Base-by-base conservation (phyloP, 2,797 vertebrate species). In the Lacerta agilis region DNA sequence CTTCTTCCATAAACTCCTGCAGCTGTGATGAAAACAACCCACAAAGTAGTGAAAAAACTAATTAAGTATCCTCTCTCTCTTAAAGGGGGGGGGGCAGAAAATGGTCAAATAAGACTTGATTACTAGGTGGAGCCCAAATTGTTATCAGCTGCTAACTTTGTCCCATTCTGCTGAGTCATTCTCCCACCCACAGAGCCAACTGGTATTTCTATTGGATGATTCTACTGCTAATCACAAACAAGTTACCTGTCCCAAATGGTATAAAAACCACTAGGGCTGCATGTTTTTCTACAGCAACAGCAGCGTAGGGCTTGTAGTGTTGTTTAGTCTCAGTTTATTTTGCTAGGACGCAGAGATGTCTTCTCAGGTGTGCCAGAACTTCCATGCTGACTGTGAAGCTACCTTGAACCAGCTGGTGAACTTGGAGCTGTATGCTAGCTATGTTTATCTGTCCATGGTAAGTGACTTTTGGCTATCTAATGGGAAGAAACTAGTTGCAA, bases 361-460 rank as follows among this genome's bases (percentile, higher is more conserved):
- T 76, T 76, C 38, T 25, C 23, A 41, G 73, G 38, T 41, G 73
- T 25, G 23, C 36, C 23, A 43, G 38, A 76, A 76, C 38, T 41
- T 76, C 38, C 18, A 41, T 76, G 5, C 73, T 76, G 73, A 76
- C 13, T 23, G 38, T 41, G 36, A 76, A 18, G 36, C 36, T 41
- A 17, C 20, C 43, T 15, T 76, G 20, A 41, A 41, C 20, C 38
- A 25, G 38, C 38, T 76, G 20, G 29, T 72, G n/a, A 43, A 41
- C 8, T 23, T 76, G 38, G 73, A 76, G 73, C 41, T 43, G 17
- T 8, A 41, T 75, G 95, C 96, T 4, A 97, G 96, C 0, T 98
- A 98, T 94, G 97, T 95, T 82, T 98, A 98, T 95, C 96, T 97
- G 3, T 87, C 86, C 8, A 55, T 87, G 79, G 86, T 87, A 75